These are phyloP conservation scores for Molossus molossus DNA, from an alignment of 2,797 vertebrate species.

Conservation along the genomic window DNA sequence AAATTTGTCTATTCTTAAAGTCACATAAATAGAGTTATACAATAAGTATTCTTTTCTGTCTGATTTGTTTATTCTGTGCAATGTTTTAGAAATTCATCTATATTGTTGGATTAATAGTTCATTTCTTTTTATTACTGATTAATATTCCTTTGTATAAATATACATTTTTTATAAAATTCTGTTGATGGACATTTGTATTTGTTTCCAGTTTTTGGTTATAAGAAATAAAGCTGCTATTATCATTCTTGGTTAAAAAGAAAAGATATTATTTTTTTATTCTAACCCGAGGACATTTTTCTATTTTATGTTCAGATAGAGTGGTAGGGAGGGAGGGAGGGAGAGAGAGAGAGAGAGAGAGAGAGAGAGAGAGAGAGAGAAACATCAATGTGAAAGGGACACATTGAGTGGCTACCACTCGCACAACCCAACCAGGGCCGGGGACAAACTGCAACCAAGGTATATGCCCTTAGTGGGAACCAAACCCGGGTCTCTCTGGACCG, in stretches of 20 bases:
- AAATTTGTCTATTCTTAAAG: background rate
- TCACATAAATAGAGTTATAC: background rate
- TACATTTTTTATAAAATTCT: background rate
- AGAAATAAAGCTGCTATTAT: conserved; percentile 46
- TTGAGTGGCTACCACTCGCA: too few species aligned
- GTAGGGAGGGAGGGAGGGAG: too few species aligned
- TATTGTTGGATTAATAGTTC: background rate
- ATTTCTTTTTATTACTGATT: conserved; percentile 11
- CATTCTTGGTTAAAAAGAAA: background rate
- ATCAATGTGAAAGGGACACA: too few species aligned
- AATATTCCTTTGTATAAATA: background rate
- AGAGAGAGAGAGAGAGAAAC: too few species aligned
- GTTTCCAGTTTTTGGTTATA: background rate
- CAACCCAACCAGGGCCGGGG: too few species aligned
- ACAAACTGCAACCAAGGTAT: too few species aligned
- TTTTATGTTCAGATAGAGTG: too few species aligned
- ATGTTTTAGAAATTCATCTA: conserved; percentile 12
- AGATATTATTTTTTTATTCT: background rate
- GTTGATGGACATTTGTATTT: background rate
- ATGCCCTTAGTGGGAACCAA: too few species aligned
- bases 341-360: too few species aligned
- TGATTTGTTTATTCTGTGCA: background rate
- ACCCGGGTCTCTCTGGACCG: too few species aligned
- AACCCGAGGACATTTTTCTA: too few species aligned
- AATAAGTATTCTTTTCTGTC: background rate